A percentile compares a stretch with the other conserved stretches of the same genome.
Evolutionary conservation across 2,888 invertebrate species (phyloP).

Genomic region (Saturnia pavonia): DNA sequence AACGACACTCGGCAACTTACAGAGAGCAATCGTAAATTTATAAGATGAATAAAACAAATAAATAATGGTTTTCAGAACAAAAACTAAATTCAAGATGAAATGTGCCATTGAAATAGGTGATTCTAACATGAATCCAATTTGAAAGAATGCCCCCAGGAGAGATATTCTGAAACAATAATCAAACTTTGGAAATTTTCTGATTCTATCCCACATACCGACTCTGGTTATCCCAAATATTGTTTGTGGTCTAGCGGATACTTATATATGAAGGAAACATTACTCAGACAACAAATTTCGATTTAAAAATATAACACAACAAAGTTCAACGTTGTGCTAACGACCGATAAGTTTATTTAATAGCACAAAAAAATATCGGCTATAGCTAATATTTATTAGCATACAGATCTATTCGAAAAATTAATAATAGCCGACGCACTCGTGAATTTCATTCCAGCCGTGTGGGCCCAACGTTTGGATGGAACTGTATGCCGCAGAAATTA

Average conservation of each 20-base stretch:
- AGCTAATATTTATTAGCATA: neutral
- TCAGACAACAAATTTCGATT: neutral
- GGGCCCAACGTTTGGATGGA: neutral
- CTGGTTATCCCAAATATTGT: neutral
- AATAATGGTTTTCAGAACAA: constrained; percentile 31
- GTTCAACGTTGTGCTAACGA: neutral
- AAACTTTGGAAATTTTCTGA: constrained; percentile 67
- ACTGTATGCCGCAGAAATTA: constrained; percentile 20
- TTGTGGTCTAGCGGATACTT: neutral
- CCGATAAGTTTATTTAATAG: neutral
- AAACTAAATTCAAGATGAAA: constrained; percentile 41
- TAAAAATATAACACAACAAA: neutral
- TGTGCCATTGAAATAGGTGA: constrained; percentile 55
- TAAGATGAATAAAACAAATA: constrained; percentile 16
- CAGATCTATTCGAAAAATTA: neutral
- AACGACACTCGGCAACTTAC: constrained; percentile 41
- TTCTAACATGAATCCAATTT: constrained; percentile 78
- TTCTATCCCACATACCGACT: constrained; percentile 42
- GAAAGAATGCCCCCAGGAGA: constrained; percentile 71
- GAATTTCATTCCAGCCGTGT: neutral
- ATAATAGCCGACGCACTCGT: neutral
- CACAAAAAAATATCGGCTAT: neutral
- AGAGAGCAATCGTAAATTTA: constrained; percentile 33
- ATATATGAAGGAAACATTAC: neutral
- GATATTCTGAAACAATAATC: constrained; percentile 71